These are phyloP conservation scores for Papilio aristodemus DNA, from an alignment of 1,140 invertebrate species.

Conservation along the genomic window DNA sequence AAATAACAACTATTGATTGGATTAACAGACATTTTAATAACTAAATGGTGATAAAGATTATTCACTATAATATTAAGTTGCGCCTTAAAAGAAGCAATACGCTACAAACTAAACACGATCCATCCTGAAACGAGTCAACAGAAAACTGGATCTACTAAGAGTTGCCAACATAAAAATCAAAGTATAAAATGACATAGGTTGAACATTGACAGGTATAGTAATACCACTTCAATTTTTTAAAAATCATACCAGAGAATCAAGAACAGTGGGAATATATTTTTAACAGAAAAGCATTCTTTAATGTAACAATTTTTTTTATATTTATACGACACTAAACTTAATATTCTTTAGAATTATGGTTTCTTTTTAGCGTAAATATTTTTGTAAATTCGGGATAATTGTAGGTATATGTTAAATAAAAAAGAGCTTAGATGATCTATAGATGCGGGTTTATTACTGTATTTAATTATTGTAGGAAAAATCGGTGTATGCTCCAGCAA, in stretches of 20 bases:
- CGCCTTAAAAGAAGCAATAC: constrained; percentile 21
- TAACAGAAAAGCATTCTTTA: too few relatives aligned
- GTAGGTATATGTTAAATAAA: too few relatives aligned
- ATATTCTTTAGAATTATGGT: too few relatives aligned
- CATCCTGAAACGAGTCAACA: constrained; percentile 39
- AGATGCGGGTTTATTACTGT: too few relatives aligned
- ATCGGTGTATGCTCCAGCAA: too few relatives aligned
- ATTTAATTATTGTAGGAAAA: too few relatives aligned
- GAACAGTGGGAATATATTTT: too few relatives aligned
- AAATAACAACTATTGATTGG: background rate
- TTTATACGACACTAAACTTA: too few relatives aligned
- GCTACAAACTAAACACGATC: constrained; percentile 38
- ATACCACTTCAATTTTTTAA: constrained; percentile 21
- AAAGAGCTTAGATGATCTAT: too few relatives aligned
- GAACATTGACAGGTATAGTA: constrained; percentile 1
- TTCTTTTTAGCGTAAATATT: too few relatives aligned
- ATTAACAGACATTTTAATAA: background rate
- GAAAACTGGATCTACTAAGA: constrained; percentile 42
- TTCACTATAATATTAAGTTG: constrained; percentile 10
- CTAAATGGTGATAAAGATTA: background rate
- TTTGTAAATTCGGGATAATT: too few relatives aligned
- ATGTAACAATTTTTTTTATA: too few relatives aligned
- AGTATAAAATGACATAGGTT: constrained; percentile 33
- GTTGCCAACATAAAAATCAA: constrained; percentile 32
- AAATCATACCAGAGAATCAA: background rate